phyloP scores from a whole-genome alignment of 2,113 vertebrate species.

The Pogonocichla stellata region DNA sequence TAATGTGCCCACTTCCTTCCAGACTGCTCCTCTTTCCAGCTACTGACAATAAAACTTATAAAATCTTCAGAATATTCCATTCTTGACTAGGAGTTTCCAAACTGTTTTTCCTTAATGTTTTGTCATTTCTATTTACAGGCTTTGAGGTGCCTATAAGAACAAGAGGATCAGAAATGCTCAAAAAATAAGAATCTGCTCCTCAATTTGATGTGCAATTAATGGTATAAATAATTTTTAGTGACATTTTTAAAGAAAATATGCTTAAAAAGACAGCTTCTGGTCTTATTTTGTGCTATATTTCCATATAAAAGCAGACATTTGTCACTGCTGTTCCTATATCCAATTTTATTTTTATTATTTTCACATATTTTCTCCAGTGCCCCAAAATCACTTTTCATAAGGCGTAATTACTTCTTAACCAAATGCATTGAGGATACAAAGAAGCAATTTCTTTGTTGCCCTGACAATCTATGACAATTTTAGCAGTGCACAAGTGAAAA shows the following conservation, averaged over 20 bases:
- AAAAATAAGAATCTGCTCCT: not conserved
- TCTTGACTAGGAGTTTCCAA: not conserved
- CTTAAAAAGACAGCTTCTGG: not conserved
- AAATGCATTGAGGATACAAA: not conserved
- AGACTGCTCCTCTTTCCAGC: not conserved
- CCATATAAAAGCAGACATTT: not conserved
- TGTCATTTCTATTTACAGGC: not conserved
- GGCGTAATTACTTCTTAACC: not conserved
- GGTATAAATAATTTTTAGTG: not conserved
- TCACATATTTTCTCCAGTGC: not conserved
- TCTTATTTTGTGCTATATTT: not conserved
- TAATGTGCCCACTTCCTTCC: slow-evolving; percentile 13
- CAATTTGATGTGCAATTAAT: not conserved
- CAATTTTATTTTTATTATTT: not conserved
- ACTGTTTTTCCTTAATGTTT: not conserved
- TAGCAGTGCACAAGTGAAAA: not conserved
- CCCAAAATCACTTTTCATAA: not conserved
- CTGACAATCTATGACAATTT: not conserved
- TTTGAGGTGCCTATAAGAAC: not conserved
- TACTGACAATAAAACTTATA: not conserved
- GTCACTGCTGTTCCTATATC: not conserved
- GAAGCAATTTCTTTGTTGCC: not conserved
- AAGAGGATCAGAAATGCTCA: not conserved
- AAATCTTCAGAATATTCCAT: not conserved
- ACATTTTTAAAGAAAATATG: not conserved